A percentile compares a stretch with the other conserved stretches of the same genome.
phyloP scores from a whole-genome alignment of 1,140 invertebrate species.

The Mya arenaria region DNA sequence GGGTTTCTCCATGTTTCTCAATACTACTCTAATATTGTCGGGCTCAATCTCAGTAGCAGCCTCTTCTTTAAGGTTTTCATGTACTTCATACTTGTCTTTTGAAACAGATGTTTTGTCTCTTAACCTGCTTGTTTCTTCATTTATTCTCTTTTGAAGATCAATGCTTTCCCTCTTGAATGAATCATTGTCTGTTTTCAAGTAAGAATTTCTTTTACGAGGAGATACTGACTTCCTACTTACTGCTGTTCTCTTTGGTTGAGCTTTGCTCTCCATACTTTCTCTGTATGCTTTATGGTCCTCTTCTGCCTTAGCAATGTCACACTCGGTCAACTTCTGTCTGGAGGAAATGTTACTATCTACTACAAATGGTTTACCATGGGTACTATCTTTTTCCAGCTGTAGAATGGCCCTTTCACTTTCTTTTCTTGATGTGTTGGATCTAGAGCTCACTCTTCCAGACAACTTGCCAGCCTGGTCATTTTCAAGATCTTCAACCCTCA shows the following conservation, averaged over 20 bases:
- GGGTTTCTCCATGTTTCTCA: conserved; percentile 15
- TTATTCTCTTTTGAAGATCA: not conserved
- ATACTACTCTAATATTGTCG: conserved; percentile 30
- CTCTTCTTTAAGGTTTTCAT: not conserved
- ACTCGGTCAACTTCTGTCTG: not conserved
- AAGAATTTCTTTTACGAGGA: not conserved
- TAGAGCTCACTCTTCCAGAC: too few species aligned
- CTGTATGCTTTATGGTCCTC: not conserved
- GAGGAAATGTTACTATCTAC: not conserved
- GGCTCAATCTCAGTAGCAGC: not conserved
- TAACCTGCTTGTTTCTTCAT: not conserved
- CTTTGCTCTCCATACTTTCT: not conserved
- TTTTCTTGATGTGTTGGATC: not conserved
- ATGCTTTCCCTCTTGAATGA: not conserved
- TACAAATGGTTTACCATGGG: too few species aligned
- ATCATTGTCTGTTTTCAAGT: not conserved
- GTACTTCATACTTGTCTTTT: not conserved
- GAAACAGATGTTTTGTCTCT: too few species aligned
- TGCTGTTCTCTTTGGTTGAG: not conserved
- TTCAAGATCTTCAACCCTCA: not conserved
- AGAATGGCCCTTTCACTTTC: not conserved
- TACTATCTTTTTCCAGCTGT: too few species aligned
- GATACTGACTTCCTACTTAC: not conserved
- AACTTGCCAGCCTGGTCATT: not conserved
- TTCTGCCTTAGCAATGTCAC: not conserved